A percentile compares a stretch with the other conserved stretches of the same genome.
Evolutionary conservation across 2,888 invertebrate genomes (phyloP).

Genomic region (Neoitamus cyanurus): DNA sequence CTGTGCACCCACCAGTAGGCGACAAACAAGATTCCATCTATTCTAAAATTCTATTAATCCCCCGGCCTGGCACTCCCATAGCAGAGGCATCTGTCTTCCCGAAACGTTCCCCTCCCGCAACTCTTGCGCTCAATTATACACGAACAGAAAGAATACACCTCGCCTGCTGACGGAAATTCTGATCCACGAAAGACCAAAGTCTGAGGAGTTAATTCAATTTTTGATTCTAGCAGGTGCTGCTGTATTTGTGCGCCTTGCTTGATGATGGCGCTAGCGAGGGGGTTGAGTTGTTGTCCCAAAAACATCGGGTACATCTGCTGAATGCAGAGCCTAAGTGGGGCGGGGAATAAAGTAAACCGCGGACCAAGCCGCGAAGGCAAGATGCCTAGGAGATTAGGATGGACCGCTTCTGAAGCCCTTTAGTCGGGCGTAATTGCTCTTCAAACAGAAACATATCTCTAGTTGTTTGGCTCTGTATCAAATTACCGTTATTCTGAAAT

Average conservation of each 20-base stretch:
- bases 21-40: conserved; percentile 19
- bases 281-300: background rate
- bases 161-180: background rate
- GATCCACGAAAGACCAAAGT: background rate
- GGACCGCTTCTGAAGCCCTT: background rate
- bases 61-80: background rate
- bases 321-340: background rate
- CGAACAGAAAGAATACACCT: background rate
- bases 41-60: conserved; percentile 16
- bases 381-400: background rate
- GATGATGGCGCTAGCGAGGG: background rate
- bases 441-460: conserved; percentile 2
- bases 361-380: background rate
- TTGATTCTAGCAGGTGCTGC: background rate
- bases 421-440: background rate
- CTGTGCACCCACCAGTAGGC: conserved; percentile 1
- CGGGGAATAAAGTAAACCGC: background rate
- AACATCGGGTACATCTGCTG: conserved; percentile 32
- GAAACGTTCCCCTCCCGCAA: too few relatives aligned
- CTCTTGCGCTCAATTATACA: background rate
- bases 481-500: conserved; percentile 4
- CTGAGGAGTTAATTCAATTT: conserved; percentile 1
- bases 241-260: background rate
- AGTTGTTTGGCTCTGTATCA: conserved; percentile 14
- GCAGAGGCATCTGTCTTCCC: background rate